These are phyloP conservation scores for Notoglanidium macrostoma DNA, from an alignment of 2,797 vertebrate species.

Conservation along the genomic window DNA sequence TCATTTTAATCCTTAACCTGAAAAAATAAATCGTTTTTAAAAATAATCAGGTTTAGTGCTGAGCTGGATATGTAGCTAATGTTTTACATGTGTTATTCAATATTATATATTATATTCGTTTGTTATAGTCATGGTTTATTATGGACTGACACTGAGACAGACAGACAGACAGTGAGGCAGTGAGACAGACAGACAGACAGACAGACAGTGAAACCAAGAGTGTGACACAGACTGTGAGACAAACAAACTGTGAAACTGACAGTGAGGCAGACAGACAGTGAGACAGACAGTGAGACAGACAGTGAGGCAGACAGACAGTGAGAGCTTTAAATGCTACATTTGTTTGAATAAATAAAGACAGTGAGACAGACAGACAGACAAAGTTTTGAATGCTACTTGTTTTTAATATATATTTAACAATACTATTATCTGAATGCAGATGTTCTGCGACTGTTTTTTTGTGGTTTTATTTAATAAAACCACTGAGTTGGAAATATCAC, in stretches of 20 bases:
- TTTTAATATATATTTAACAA: too few species aligned
- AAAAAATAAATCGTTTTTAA: neutral
- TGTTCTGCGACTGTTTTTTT: neutral
- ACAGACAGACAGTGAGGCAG: neutral
- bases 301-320: neutral
- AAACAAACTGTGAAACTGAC: too few species aligned
- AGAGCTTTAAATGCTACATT: too few species aligned
- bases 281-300: neutral
- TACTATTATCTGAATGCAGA: neutral
- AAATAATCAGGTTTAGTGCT: neutral
- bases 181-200: neutral
- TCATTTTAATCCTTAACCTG: neutral
- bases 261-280: too few species aligned
- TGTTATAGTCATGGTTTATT: neutral
- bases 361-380: too few species aligned
- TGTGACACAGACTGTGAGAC: too few species aligned
- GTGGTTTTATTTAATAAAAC: neutral
- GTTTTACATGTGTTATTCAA: neutral
- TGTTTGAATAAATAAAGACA: too few species aligned
- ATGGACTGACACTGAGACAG: neutral
- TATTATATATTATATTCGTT: neutral
- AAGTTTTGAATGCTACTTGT: neutral
- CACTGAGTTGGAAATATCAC: neutral
- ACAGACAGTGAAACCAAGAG: neutral
- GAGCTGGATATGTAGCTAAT: neutral